These are phyloP conservation scores for Drosophila teissieri DNA, from an alignment of 1,140 invertebrate species.

Conservation along the genomic window DNA sequence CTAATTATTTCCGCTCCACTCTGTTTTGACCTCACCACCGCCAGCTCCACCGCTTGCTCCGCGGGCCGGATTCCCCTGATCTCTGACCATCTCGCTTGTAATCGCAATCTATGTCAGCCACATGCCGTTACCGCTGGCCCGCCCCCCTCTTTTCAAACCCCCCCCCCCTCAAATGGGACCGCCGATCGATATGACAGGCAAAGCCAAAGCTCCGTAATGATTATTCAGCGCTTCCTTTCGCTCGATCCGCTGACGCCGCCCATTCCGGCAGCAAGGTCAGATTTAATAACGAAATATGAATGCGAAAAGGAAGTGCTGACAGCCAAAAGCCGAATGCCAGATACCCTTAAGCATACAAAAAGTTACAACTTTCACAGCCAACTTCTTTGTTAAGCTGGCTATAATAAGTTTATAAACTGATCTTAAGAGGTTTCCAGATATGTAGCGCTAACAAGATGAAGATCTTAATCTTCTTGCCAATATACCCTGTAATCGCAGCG, in stretches of 20 bases:
- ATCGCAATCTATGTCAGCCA: slow-evolving; percentile 67
- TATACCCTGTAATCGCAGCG: slow-evolving; percentile 1
- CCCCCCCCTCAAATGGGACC: slow-evolving; percentile 40
- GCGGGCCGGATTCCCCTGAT: slow-evolving; percentile 14
- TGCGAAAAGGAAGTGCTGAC: slow-evolving; percentile 2
- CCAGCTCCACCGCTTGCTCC: background rate
- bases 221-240: slow-evolving; percentile 82
- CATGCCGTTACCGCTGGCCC: slow-evolving; percentile 10
- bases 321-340: background rate
- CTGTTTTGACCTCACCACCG: slow-evolving; percentile 14
- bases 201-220: slow-evolving; percentile 47
- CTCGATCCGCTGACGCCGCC: slow-evolving; percentile 33
- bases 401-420: background rate
- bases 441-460: too few species aligned
- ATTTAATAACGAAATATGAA: slow-evolving; percentile 76
- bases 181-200: slow-evolving; percentile 69
- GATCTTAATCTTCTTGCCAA: background rate
- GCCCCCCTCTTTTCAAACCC: background rate
- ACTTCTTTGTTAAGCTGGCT: too few species aligned
- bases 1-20: slow-evolving; percentile 62
- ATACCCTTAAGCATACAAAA: background rate
- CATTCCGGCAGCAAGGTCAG: slow-evolving; percentile 72
- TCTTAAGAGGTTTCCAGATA: too few species aligned
- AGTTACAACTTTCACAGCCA: too few species aligned
- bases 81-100: slow-evolving; percentile 38